Conservation (phyloP, 2,797 vertebrate species). For the Leptoclinus maculatus region DNA sequence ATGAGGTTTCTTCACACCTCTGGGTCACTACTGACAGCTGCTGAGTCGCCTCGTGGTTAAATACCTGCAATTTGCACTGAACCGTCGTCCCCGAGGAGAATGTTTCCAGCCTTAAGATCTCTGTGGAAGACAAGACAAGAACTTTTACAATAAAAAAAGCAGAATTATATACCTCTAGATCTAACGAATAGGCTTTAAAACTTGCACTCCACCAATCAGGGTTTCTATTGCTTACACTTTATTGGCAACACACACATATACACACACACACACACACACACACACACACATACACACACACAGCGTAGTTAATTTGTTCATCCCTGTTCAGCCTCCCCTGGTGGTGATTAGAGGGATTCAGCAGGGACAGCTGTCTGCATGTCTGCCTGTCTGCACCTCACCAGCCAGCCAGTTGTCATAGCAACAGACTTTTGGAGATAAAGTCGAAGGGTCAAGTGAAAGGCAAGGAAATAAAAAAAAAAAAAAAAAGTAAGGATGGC, state of each 20-base stretch:
- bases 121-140: constrained; percentile 80
- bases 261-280: constrained; percentile 25
- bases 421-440: constrained; percentile 68
- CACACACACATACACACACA: constrained; percentile 21
- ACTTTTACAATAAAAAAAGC: not conserved
- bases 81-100: constrained; percentile 97
- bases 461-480: constrained; percentile 49
- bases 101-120: constrained; percentile 99
- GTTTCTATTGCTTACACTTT: not conserved
- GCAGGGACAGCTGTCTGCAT: constrained; percentile 58
- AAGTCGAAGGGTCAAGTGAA: constrained; percentile 52
- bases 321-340: constrained; percentile 66
- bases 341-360: constrained; percentile 69
- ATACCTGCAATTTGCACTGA: constrained; percentile 99
- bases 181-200: not conserved
- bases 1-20: constrained; percentile 29
- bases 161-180: not conserved
- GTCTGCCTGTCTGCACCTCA: constrained; percentile 57
- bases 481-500: constrained; percentile 36
- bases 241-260: constrained; percentile 35
- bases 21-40: constrained; percentile 29
- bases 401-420: constrained; percentile 69
- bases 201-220: not conserved
- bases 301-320: constrained; percentile 60
- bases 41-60: constrained; percentile 24